Conservation (phyloP, 2,797 vertebrate genomes). For the Podargus strigoides region DNA sequence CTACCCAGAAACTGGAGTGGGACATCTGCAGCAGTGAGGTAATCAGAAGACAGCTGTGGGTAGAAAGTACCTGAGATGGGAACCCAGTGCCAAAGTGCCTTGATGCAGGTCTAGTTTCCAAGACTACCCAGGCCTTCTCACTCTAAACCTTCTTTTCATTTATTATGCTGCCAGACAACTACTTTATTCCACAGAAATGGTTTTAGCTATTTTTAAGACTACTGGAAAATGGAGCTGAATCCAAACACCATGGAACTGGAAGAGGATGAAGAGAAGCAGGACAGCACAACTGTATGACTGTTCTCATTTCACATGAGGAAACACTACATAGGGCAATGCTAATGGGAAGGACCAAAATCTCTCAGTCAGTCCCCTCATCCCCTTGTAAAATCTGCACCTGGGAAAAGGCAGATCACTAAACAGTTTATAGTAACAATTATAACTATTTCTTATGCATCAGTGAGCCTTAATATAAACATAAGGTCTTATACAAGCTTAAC, state of each 20-base stretch:
- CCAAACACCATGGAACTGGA: not conserved
- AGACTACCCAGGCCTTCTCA: not conserved
- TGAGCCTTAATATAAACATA: not conserved
- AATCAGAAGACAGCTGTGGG: not conserved
- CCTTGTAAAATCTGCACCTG: not conserved
- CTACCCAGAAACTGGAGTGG: not conserved
- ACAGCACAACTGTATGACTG: not conserved
- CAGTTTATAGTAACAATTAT: not conserved
- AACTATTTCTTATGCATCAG: not conserved
- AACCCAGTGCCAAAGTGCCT: not conserved
- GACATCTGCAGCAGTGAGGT: not conserved
- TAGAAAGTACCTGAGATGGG: not conserved
- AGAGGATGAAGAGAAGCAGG: not conserved
- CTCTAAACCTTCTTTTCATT: not conserved
- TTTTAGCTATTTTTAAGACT: not conserved
- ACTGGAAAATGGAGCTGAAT: not conserved
- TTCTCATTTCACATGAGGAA: not conserved
- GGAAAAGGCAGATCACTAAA: not conserved
- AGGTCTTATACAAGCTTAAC: not conserved
- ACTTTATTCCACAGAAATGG: not conserved
- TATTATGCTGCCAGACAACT: not conserved
- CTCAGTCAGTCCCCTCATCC: not conserved
- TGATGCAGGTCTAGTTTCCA: not conserved
- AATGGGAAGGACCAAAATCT: not conserved
- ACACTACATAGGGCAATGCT: not conserved